Base-by-base conservation (phyloP, 2,888 invertebrate genomes). In the Panopea generosa region DNA sequence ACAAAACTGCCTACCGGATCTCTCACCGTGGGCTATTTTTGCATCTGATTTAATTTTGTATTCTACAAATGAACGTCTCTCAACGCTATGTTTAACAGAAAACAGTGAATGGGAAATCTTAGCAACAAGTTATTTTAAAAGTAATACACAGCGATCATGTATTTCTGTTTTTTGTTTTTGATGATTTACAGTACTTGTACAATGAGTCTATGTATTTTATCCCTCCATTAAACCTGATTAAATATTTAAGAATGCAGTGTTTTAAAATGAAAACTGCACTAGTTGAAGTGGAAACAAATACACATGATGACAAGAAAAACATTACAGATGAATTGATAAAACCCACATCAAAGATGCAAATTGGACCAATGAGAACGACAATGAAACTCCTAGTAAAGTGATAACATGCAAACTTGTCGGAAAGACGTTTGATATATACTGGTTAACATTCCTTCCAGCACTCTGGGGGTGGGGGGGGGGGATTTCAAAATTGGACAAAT, bases 141-240 rank as follows among this genome's bases (percentile, higher is more conserved):
- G 0, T 33, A 4, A 33, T 33, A 7, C 4, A 33, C 33, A 33
- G 52, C 82, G 2, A 62, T 60, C 47, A 38, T 82, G 1, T 77
- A 66, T 26, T 71, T 61, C 45, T 81, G 77, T 45, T 56, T 81
- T 3, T 38, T 77, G 4, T 66, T 61, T 14, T 38, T 81, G 1
- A 38, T 76, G 57, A 7, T 66, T 0, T 72, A 72, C 52, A 80
- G 79, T 27, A 50, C 60, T 18, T 2, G 20, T 0, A 76, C 56
- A 6, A 47, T 80, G 45, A 61, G 68, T 11, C 38, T 72, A n/a
- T 60, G 61, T 14, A 66, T 76, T 22, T 20, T 75, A 1, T 72
- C 79, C 0, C 49, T 75, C 2, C 33, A 72, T 0, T 38, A 24
- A 33, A 43, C 4, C 11, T 60, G 1, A 53, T 45, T 20, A 7